Base-by-base conservation (phyloP, 2,888 invertebrate genomes). In the Ophion costatus region DNA sequence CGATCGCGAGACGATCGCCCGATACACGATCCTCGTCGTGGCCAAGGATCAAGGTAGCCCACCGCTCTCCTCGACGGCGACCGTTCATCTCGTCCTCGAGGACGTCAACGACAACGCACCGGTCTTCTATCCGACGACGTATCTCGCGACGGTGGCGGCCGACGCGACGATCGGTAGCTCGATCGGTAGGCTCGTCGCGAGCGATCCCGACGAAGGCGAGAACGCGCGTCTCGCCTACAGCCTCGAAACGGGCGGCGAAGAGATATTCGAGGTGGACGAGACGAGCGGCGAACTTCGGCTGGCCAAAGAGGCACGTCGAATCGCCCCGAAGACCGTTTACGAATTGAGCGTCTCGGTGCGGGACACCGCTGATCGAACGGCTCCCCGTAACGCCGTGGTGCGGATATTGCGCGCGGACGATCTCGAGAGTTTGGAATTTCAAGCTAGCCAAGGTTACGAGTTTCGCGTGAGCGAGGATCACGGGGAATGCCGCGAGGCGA, bases 81-180 rank as follows among this genome's bases (percentile, higher is more conserved):
- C 98, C 0, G 96, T 99, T 74, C 95, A 96, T 90, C 94, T 99
- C 7, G 96, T 95, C 88, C 95, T 99, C 22, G 94, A 96, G 84
- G 99, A 99, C 94, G 96, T 98, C 17, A 99, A 99, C 93, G 99
- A 99, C 94, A 98, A 99, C 93, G 96, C 96, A 89, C 99, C 99
- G 0, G 95, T 96, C 90, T 98, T 99, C 94, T 98, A 98, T 94
- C 99, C 99, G 0, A 95, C 96, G 91, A 95, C 96, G 90, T 99
- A 99, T 94, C 97, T 98, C 92, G 95, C 97, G 88, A 95, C 96
- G 64, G 94, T 98, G 64, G 95, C 96, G 56, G 97, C 97, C 90
- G 96, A 97, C 91, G 94, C 96, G 56, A 94, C 95, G 80, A 93
- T 95, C 24, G 96, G 97, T 22, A 95, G 96, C 38, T 95, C 95